phyloP scores from a whole-genome alignment of 2,888 invertebrate species.

The Cremastinae sp. region DNA sequence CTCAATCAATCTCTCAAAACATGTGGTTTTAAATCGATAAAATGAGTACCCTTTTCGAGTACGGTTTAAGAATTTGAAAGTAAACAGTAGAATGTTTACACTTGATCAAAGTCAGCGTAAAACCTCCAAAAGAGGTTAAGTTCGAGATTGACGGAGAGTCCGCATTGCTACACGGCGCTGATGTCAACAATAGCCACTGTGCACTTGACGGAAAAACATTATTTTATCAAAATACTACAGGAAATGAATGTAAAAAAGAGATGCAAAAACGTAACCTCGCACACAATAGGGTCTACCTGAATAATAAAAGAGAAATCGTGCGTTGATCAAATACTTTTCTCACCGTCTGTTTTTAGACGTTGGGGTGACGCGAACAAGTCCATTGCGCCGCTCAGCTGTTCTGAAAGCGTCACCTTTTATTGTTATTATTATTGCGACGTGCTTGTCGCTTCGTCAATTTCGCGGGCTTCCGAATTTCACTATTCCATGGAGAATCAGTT shows the following conservation, averaged over 20 bases:
- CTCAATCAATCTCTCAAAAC: too few relatives aligned
- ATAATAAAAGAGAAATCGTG: slow-evolving; percentile 59
- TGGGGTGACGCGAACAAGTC: slow-evolving; percentile 77
- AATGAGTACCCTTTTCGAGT: too few relatives aligned
- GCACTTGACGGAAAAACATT: slow-evolving; percentile 47
- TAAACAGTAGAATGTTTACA: slow-evolving; percentile 24
- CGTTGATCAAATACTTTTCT: slow-evolving; percentile 66
- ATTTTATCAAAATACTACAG: slow-evolving; percentile 52
- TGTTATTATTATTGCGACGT: too few relatives aligned
- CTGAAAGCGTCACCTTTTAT: slow-evolving; percentile 68
- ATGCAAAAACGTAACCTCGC: slow-evolving; percentile 16
- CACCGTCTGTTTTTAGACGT: slow-evolving; percentile 78
- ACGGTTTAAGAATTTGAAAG: too few relatives aligned
- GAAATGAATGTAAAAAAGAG: slow-evolving; percentile 64
- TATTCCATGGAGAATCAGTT: slow-evolving; percentile 62
- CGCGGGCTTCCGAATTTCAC: slow-evolving; percentile 74
- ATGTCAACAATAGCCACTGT: slow-evolving; percentile 56
- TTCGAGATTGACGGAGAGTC: slow-evolving; percentile 17
- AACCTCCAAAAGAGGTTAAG: not conserved
- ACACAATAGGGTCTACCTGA: slow-evolving; percentile 55
- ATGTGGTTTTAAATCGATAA: too few relatives aligned
- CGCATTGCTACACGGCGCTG: slow-evolving; percentile 35
- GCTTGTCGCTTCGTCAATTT: slow-evolving; percentile 70
- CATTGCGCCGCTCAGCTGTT: slow-evolving; percentile 75
- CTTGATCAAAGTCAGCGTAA: not conserved